phyloP scores from a whole-genome alignment of 2,888 invertebrate species.

The Cotesia congregata region DNA sequence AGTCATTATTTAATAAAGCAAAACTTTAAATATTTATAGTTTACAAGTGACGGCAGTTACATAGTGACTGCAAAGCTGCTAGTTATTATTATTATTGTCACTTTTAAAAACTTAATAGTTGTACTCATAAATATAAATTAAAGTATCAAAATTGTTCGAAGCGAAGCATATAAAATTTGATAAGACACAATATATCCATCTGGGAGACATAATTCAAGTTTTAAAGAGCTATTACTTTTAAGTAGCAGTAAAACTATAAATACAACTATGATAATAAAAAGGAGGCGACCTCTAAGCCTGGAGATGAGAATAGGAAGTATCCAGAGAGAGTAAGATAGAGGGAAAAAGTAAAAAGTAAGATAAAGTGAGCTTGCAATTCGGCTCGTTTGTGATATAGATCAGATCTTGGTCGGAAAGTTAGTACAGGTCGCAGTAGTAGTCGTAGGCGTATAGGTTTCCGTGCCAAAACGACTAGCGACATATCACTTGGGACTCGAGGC shows the following conservation, averaged over 20 bases:
- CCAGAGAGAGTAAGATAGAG: slow-evolving; percentile 7
- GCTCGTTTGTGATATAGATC: slow-evolving; percentile 14
- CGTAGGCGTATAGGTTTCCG: not conserved
- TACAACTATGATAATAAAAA: not conserved
- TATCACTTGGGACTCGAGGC: not conserved
- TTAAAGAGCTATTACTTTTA: slow-evolving; percentile 1
- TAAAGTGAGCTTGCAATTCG: slow-evolving; percentile 16
- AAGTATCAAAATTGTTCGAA: too few species aligned
- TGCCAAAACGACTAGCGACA: not conserved
- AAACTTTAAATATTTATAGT: too few species aligned
- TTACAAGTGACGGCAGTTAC: too few species aligned
- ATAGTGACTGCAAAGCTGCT: too few species aligned
- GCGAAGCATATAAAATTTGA: not conserved
- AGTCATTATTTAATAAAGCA: too few species aligned
- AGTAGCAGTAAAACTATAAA: not conserved
- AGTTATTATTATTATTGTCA: too few species aligned
- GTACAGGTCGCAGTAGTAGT: not conserved
- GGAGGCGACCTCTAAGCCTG: not conserved
- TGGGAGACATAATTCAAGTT: slow-evolving; percentile 13
- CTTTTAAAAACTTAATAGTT: too few species aligned
- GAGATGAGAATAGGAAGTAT: not conserved
- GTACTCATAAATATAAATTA: too few species aligned
- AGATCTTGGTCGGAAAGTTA: slow-evolving; percentile 16
- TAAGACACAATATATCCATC: not conserved
- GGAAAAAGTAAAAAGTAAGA: not conserved